Evolutionary conservation across 2,113 vertebrate species (phyloP).

Genomic region (Oryzias curvinotus): DNA sequence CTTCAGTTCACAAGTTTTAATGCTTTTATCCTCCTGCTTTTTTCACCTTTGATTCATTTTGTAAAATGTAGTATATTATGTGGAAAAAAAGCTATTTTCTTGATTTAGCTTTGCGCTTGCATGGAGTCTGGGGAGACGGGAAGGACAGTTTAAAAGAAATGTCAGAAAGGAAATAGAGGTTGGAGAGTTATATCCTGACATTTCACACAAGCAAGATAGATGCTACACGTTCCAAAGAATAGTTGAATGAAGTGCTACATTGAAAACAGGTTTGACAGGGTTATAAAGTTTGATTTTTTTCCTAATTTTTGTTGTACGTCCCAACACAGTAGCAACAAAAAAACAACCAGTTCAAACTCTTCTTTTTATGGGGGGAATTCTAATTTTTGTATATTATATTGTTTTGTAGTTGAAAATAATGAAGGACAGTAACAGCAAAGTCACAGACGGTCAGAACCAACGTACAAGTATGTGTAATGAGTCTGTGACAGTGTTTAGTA

Average conservation of each 20-base stretch:
- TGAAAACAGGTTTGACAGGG: background rate
- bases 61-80: background rate
- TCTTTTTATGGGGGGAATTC: too few relatives aligned
- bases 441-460: too few relatives aligned
- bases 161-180: background rate
- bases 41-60: background rate
- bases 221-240: conserved; percentile 1
- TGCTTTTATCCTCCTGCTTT: background rate
- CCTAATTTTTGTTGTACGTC: background rate
- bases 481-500: too few relatives aligned
- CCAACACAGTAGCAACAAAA: too few relatives aligned
- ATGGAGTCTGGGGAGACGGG: background rate
- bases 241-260: background rate
- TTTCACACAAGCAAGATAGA: background rate
- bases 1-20: conserved; percentile 5
- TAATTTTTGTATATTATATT: too few relatives aligned
- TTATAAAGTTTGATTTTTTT: background rate
- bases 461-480: too few relatives aligned
- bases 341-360: too few relatives aligned
- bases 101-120: background rate
- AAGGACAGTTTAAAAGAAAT: background rate
- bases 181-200: background rate
- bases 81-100: background rate
- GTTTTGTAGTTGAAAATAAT: too few relatives aligned
- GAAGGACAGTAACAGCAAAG: too few relatives aligned